Percentiles rank a stretch among this genome's conserved stretches.
phyloP scores from a whole-genome alignment of 2,797 vertebrate genomes.

The Acropternis orthonyx region DNA sequence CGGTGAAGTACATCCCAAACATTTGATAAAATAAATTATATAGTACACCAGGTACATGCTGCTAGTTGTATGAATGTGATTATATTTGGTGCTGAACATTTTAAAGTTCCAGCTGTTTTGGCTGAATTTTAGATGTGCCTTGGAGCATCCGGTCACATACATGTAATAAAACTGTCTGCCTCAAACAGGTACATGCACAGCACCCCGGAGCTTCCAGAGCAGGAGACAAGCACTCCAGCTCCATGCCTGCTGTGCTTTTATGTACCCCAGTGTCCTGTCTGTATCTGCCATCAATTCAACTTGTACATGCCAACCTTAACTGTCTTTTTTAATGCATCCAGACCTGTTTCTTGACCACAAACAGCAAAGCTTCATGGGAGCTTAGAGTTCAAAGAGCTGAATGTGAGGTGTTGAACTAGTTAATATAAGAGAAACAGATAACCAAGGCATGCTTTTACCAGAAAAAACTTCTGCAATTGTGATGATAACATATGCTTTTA shows the following conservation, averaged over 20 bases:
- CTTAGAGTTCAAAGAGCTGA: not conserved
- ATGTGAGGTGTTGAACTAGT: not conserved
- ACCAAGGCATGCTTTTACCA: not conserved
- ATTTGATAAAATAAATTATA: not conserved
- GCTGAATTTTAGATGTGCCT: not conserved
- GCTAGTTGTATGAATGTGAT: not conserved
- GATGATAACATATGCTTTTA: not conserved
- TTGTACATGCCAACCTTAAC: not conserved
- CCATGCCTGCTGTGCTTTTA: not conserved
- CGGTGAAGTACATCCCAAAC: not conserved
- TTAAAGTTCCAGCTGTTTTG: not conserved
- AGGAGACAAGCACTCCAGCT: not conserved
- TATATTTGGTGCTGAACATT: not conserved
- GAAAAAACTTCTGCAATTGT: not conserved
- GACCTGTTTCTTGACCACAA: not conserved
- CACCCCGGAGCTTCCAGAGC: not conserved
- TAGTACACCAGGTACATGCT: not conserved
- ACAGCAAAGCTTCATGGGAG: not conserved
- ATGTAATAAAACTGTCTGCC: not conserved
- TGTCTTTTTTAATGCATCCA: not conserved
- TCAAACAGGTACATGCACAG: not conserved
- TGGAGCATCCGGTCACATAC: not conserved
- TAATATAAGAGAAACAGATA: not conserved
- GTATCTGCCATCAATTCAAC: not conserved
- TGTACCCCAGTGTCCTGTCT: not conserved